Percentiles rank a stretch among this genome's conserved stretches.
phyloP scores from a whole-genome alignment of 2,797 vertebrate genomes.

The Ctenopoma kingsleyae region DNA sequence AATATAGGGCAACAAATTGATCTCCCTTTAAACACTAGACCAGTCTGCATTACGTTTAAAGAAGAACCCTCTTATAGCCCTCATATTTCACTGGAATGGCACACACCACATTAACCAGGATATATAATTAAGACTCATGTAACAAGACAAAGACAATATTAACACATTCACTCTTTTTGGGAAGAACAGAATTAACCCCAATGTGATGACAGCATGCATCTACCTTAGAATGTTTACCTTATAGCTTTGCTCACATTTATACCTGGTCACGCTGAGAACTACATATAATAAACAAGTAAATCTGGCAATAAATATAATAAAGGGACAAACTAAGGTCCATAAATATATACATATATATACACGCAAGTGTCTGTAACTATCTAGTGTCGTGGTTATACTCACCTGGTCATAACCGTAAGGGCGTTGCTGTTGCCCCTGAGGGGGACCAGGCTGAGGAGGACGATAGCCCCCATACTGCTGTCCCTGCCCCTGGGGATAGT shows the following conservation, averaged over 20 bases:
- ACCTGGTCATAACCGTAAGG: slow-evolving; percentile 99
- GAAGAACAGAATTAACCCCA: slow-evolving; percentile 57
- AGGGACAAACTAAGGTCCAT: slow-evolving; percentile 44
- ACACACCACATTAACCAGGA: slow-evolving; percentile 70
- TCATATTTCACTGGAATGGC: slow-evolving; percentile 71
- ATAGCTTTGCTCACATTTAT: slow-evolving; percentile 44
- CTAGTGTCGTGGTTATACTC: slow-evolving; percentile 66
- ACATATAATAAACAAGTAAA: slow-evolving; percentile 47
- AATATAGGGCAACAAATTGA: slow-evolving; percentile 83
- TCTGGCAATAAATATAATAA: slow-evolving; percentile 41
- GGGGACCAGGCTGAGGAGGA: slow-evolving; percentile 94
- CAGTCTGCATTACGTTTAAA: slow-evolving; percentile 70
- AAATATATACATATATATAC: background rate
- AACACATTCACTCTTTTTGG: slow-evolving; percentile 60
- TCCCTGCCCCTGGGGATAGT: slow-evolving; percentile 97
- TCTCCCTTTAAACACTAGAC: slow-evolving; percentile 73
- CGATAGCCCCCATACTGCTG: slow-evolving; percentile 96
- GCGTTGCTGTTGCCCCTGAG: slow-evolving; percentile 95
- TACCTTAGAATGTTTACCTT: slow-evolving; percentile 38
- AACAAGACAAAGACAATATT: slow-evolving; percentile 64
- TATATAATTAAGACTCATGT: slow-evolving; percentile 50
- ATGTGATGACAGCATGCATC: slow-evolving; percentile 75
- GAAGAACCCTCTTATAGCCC: slow-evolving; percentile 72
- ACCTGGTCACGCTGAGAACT: slow-evolving; percentile 35
- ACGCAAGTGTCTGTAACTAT: slow-evolving; percentile 34